phyloP scores from a whole-genome alignment of 2,888 invertebrate genomes.

The Octonoba sinensis region DNA sequence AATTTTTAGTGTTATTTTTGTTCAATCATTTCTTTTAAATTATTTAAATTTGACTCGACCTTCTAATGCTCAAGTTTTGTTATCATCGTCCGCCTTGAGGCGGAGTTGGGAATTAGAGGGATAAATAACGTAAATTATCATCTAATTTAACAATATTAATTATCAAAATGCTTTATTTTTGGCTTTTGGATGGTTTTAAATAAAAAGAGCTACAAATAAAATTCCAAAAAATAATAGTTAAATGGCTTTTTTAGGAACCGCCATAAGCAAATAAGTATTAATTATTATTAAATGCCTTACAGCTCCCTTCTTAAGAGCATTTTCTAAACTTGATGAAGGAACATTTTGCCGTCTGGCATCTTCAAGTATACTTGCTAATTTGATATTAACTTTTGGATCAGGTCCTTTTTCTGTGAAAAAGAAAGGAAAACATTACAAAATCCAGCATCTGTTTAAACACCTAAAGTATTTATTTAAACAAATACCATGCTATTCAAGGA shows the following conservation, averaged over 20 bases:
- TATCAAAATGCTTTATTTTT: slow-evolving; percentile 12
- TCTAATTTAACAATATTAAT: no score
- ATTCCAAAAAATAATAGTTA: neutral
- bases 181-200: neutral
- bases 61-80: no score
- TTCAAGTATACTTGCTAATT: slow-evolving; percentile 76
- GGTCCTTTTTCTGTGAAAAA: slow-evolving; percentile 75
- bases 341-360: slow-evolving; percentile 77
- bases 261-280: neutral
- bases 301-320: slow-evolving; percentile 75
- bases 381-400: slow-evolving; percentile 77
- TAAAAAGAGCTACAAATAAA: neutral
- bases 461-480: no score
- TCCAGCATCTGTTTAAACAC: no score
- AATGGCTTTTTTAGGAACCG: neutral
- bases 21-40: no score
- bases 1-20: no score
- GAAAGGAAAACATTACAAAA: neutral
- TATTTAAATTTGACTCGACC: no score
- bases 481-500: no score
- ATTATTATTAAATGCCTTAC: slow-evolving; percentile 64
- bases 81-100: no score
- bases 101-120: no score
- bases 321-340: slow-evolving; percentile 77
- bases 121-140: no score